phyloP scores from a whole-genome alignment of 2,888 invertebrate species.

The Hedya salicella region DNA sequence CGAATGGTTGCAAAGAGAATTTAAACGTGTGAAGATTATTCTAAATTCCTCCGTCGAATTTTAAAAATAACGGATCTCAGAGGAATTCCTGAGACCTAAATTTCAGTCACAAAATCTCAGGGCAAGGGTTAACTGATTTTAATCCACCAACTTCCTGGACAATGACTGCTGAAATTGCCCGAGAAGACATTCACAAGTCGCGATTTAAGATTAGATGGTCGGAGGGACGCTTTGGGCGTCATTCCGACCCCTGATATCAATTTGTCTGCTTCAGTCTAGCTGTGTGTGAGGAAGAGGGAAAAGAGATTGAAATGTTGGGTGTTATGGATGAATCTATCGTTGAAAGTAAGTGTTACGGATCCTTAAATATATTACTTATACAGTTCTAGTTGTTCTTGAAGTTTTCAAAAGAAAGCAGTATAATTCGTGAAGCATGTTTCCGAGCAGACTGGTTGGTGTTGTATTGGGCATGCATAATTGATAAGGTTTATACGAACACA shows the following conservation, averaged over 20 bases:
- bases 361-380: not conserved
- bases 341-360: not conserved
- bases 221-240: conserved; percentile 5
- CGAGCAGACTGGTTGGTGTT: no score
- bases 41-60: no score
- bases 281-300: conserved; percentile 19
- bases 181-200: conserved; percentile 36
- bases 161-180: conserved; percentile 37
- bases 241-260: conserved; percentile 29
- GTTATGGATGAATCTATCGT: conserved; percentile 10
- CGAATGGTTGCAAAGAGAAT: no score
- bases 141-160: conserved; percentile 42
- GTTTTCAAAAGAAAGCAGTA: not conserved
- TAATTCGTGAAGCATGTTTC: not conserved
- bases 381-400: not conserved
- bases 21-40: no score
- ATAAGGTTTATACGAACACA: no score
- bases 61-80: no score
- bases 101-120: conserved; percentile 4
- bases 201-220: conserved; percentile 37
- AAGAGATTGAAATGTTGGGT: conserved; percentile 14
- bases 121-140: conserved; percentile 37
- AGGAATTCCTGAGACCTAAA: not conserved
- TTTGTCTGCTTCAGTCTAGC: conserved; percentile 14
- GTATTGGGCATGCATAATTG: no score